These are phyloP conservation scores for Dipodomys spectabilis DNA, from an alignment of 2,113 vertebrate species.

Conservation along the genomic window DNA sequence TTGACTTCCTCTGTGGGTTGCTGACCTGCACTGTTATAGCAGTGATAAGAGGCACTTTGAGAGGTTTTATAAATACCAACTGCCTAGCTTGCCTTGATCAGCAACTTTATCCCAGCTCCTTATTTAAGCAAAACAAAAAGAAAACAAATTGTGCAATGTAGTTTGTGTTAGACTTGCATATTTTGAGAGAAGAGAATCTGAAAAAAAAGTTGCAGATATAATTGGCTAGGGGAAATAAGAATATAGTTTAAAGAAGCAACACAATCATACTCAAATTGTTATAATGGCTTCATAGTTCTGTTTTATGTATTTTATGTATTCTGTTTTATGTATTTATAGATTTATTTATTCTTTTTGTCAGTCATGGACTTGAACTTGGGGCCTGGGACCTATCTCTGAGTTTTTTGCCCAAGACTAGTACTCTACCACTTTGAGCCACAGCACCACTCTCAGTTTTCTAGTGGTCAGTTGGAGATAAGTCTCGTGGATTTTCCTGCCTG, in stretches of 20 bases:
- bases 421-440: too few relatives aligned
- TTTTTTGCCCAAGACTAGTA: too few relatives aligned
- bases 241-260: background rate
- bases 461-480: too few relatives aligned
- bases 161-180: conserved; percentile 19
- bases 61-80: conserved; percentile 62
- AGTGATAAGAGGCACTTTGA: conserved; percentile 42
- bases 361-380: too few relatives aligned
- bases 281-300: background rate
- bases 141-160: conserved; percentile 39
- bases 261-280: background rate
- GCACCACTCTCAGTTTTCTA: too few relatives aligned
- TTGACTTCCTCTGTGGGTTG: conserved; percentile 59
- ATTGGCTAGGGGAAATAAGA: background rate
- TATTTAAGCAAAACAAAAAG: conserved; percentile 45
- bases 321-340: too few relatives aligned
- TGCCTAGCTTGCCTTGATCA: conserved; percentile 22
- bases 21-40: conserved; percentile 40
- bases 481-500: too few relatives aligned
- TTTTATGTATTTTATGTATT: too few relatives aligned
- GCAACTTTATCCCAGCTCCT: background rate
- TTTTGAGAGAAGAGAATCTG: background rate
- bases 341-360: too few relatives aligned
- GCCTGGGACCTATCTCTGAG: too few relatives aligned
- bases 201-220: background rate